A percentile compares a stretch with the other conserved stretches of the same genome.
Evolutionary conservation across 2,797 vertebrate genomes (phyloP).

Genomic region (Myotis planiceps): DNA sequence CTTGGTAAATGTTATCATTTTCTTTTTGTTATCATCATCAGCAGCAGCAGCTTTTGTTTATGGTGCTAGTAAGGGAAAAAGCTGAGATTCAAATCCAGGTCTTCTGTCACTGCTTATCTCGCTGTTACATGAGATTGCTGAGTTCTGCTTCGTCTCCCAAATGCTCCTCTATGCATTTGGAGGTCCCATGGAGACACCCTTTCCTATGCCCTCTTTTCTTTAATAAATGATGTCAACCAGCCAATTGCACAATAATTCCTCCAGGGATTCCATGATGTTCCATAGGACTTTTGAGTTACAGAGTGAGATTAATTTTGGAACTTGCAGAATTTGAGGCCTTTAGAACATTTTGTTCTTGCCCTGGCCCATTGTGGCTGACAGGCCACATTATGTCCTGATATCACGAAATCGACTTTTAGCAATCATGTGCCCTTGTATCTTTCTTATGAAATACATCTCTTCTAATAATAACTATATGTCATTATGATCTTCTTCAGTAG

Average conservation of each 20-base stretch:
- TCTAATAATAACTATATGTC: background rate
- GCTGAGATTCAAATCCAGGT: background rate
- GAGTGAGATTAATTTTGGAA: constrained; percentile 27
- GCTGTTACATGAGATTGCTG: background rate
- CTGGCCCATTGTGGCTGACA: background rate
- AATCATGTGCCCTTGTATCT: background rate
- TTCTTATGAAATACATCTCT: constrained; percentile 25
- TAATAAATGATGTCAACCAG: background rate
- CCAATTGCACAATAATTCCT: background rate
- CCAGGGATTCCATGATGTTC: background rate
- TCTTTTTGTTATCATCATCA: background rate
- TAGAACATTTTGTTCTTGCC: constrained; percentile 1
- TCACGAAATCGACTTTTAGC: background rate
- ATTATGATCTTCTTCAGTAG: background rate
- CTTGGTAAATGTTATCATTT: background rate
- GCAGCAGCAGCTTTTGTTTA: background rate
- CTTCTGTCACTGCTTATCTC: constrained; percentile 6
- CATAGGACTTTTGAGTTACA: background rate
- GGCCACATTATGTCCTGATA: background rate
- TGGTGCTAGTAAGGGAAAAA: background rate
- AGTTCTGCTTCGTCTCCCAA: background rate
- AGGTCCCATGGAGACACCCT: background rate
- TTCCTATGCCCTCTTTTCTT: constrained; percentile 3
- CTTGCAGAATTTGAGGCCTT: background rate
- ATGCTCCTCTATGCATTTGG: background rate